Percentiles rank a stretch among this genome's conserved stretches.
Evolutionary conservation across 2,888 invertebrate species (phyloP).

Genomic region (Lepidocyrtoides sp.): DNA sequence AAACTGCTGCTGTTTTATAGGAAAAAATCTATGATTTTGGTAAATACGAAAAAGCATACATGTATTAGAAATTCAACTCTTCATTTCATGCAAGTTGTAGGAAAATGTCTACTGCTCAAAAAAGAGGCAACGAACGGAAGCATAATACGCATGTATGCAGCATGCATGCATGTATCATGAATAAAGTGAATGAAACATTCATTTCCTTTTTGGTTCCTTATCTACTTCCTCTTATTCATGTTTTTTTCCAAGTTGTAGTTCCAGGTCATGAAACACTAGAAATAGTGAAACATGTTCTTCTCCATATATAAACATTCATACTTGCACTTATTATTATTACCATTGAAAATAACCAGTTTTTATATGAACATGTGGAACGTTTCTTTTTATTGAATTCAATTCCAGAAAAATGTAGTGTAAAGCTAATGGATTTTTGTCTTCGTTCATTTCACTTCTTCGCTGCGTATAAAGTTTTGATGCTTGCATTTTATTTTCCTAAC

Average conservation of each 20-base stretch:
- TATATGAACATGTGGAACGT: not conserved
- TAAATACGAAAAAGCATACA: no score
- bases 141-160: no score
- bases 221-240: not conserved
- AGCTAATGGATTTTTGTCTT: constrained; percentile 10
- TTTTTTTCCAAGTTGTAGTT: not conserved
- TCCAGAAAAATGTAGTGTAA: not conserved
- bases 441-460: not conserved
- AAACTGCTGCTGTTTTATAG: no score
- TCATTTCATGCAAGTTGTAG: no score
- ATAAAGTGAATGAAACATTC: not conserved
- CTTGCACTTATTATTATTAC: not conserved
- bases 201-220: not conserved
- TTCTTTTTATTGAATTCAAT: constrained; percentile 66
- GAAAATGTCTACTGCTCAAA: no score
- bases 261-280: not conserved
- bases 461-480: not conserved
- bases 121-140: no score
- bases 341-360: no score
- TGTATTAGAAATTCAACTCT: no score
- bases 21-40: no score
- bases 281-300: no score
- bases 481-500: not conserved
- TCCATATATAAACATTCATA: no score
- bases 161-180: not conserved